Evolutionary conservation across 2,797 vertebrate species (phyloP), one percentile per base, ranked within the genome.

Genomic region (Karalla daura): DNA sequence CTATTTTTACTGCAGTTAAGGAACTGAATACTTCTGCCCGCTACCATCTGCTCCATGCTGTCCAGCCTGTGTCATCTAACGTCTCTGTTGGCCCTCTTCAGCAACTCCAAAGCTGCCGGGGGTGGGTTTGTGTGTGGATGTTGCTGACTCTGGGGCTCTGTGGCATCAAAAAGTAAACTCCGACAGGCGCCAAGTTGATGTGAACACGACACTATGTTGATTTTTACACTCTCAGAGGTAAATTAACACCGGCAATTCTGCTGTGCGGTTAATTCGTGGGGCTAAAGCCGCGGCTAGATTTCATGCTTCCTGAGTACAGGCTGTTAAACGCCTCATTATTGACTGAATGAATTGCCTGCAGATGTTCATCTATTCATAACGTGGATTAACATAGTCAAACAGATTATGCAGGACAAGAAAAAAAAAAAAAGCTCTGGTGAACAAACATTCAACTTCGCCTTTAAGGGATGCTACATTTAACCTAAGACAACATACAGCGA

Each of bases 291-390:
- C n/a, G 79, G 80, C 70, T 52, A 81, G 52, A 90, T 90, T 82
- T 86, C 76, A 86, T 80, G 86, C 82, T 86, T 78, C 70, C 80
- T 83, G 83, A 86, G 70, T 81, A 59, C 68, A 82, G 78, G 69
- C 78, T 75, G 83, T 83, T 88, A 86, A 88, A 83, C 5, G 83
- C 32, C 80, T 89, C 84, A 86, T 88, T 86, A 87, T 86, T 84
- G 81, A 86, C 81, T 80, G 73, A 86, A 84, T 76, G 76, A 91
- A 90, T 84, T 70, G 84, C 85, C 82, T 80, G 83, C 85, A 88
- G 86, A 87, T 88, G 86, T 86, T 90, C 86, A 79, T 84, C 81
- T 90, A 86, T 89, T 91, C 87, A 90, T 86, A 83, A 86, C 61
- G 7, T 75, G 60, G 70, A 89, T 91, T 88, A 86, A 84, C 88